These are phyloP conservation scores for Microhierax caerulescens DNA, from an alignment of 2,797 vertebrate species.

Conservation along the genomic window DNA sequence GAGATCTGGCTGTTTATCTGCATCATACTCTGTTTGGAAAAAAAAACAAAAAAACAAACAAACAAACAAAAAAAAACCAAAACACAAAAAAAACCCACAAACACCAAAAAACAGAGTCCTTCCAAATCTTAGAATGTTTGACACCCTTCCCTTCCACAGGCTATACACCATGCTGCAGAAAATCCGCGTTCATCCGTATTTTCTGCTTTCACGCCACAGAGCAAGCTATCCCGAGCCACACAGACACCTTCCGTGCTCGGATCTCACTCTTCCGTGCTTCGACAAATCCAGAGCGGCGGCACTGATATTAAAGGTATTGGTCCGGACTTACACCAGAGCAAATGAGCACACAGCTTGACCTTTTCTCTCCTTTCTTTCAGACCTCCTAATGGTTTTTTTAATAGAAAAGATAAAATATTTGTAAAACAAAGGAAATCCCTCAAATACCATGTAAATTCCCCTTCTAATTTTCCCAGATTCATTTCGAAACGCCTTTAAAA, in stretches of 20 bases:
- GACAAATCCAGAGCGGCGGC: slow-evolving; percentile 20
- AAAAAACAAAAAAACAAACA: too few relatives aligned
- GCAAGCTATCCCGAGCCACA: accelerated
- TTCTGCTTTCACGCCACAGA: accelerated
- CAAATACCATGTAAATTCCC: slow-evolving; percentile 64
- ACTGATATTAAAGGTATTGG: slow-evolving; percentile 37
- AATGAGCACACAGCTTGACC: slow-evolving; percentile 44
- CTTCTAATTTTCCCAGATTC: slow-evolving; percentile 48
- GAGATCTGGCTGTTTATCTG: accelerated
- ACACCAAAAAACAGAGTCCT: accelerated
- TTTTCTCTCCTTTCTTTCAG: slow-evolving; percentile 40
- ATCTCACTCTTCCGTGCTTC: neutral
- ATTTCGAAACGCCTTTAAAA: neutral
- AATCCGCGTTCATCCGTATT: accelerated
- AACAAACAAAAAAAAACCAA: too few relatives aligned
- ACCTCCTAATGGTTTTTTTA: slow-evolving; percentile 38
- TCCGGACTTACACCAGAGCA: slow-evolving; percentile 49
- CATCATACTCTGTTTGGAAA: accelerated
- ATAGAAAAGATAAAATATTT: slow-evolving; percentile 59
- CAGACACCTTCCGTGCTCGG: accelerated
- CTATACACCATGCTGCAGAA: accelerated
- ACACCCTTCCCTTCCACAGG: neutral
- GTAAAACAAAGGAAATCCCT: slow-evolving; percentile 61
- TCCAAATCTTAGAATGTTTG: accelerated
- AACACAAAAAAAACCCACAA: too few relatives aligned